These are phyloP conservation scores for Germaria angustata DNA, from an alignment of 2,888 invertebrate species.

Conservation along the genomic window DNA sequence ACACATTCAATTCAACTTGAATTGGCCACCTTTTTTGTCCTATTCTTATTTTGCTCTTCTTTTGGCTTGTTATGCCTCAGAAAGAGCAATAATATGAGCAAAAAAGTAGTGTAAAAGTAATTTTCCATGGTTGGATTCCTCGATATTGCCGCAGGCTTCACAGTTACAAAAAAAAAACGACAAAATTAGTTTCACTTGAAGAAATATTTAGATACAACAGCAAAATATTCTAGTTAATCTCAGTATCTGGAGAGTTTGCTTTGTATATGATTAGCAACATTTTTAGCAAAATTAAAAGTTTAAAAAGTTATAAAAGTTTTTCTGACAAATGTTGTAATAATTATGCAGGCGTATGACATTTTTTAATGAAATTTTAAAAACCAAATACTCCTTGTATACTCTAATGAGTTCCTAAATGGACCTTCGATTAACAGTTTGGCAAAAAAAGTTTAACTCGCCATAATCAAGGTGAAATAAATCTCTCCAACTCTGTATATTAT, in stretches of 20 bases:
- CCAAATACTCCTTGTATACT: no score
- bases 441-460: no score
- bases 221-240: background rate
- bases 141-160: constrained; percentile 47
- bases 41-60: background rate
- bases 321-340: background rate
- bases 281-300: constrained; percentile 6
- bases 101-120: constrained; percentile 65
- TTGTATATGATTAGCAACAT: background rate
- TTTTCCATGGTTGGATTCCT: constrained; percentile 62
- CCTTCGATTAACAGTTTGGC: no score
- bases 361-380: no score
- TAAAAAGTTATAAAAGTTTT: background rate
- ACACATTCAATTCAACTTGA: constrained; percentile 24
- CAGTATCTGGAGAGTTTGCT: background rate
- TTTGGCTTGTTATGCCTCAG: background rate
- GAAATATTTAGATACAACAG: background rate
- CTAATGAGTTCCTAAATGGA: no score
- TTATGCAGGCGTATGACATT: background rate
- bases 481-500: no score
- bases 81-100: background rate
- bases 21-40: constrained; percentile 7
- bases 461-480: no score
- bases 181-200: background rate
- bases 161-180: constrained; percentile 30